Base-by-base conservation (phyloP, 1,140 invertebrate species). In the Euura lappo region DNA sequence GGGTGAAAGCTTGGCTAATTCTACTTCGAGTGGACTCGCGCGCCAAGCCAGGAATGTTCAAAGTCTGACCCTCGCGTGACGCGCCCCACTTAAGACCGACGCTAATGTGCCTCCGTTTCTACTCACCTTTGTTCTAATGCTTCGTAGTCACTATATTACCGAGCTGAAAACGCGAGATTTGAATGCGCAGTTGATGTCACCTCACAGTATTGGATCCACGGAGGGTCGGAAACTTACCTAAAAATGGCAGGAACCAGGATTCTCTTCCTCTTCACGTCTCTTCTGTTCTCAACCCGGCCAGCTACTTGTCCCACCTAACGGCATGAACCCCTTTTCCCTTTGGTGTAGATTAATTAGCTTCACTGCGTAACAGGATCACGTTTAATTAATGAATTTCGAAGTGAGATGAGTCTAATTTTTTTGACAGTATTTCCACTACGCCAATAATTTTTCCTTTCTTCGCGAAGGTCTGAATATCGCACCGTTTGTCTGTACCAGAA, bases 61-160 rank as follows among this genome's bases (percentile, higher is more conserved):
- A 60, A 60, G 51, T 60, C 51, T 60, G 51, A 60, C 51, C 51
- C 51, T 60, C 51, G 51, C 51, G 51, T 60, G 51, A 60, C 51
- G 51, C 51, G 51, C 4, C 51, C 51, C 51, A 60, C 51, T 60
- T 60, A 3, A 60, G 51, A 60, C 51, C 51, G 13, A n/a, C 51
- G 51, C 51, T 60, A 60, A 60, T 60, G 51, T 60, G 51, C 51
- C 51, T 60, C 51, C 51, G 51, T 4, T 60, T n/a, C 51, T 11
- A 60, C 51, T 60, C 51, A 60, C 51, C 51, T 60, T 60, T 60
- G 51, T 60, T n/a, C 51, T 60, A 60, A 60, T 60, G 4, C 13
- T 6, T n/a, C 51, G 51, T 60, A 60, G 51, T 60, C 51, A 60
- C 51, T 60, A 60, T 60, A 60, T 60, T 60, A 60, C 51, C 51